Conservation (phyloP, 35 echinoderm and acorn worm species). For the Apostichopus parvimensis region DNA sequence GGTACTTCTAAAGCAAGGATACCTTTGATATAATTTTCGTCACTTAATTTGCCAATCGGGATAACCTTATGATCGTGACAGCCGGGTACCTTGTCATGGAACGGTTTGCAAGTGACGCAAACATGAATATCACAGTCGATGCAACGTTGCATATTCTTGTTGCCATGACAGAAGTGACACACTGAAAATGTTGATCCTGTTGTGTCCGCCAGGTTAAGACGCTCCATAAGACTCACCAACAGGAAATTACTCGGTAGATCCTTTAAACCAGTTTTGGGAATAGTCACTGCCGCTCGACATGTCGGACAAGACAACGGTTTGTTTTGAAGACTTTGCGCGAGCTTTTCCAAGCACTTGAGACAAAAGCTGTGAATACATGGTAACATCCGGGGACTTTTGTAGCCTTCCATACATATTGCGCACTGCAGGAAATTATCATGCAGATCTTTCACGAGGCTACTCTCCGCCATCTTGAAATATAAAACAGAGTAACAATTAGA, state of each 20-base stretch:
- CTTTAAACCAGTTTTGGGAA: too few relatives aligned
- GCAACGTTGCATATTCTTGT: not conserved
- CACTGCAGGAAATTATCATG: not conserved
- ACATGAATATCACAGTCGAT: slow-evolving; percentile 38
- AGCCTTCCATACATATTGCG: not conserved
- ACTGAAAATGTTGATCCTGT: not conserved
- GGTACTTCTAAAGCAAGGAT: not conserved
- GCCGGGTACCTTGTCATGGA: slow-evolving; percentile 16
- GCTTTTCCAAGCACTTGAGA: slow-evolving; percentile 14
- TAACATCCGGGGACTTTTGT: slow-evolving; percentile 25
- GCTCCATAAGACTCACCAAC: too few relatives aligned
- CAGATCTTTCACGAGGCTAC: not conserved
- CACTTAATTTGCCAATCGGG: not conserved
- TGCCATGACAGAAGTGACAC: slow-evolving; percentile 32
- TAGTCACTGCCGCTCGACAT: not conserved
- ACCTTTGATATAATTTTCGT: not conserved
- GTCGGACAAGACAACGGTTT: slow-evolving; percentile 1
- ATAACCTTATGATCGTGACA: not conserved
- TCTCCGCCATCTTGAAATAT: not conserved
- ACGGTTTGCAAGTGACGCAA: not conserved
- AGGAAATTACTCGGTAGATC: too few relatives aligned
- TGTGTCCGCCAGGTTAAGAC: not conserved
- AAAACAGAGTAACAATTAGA: not conserved
- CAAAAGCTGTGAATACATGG: slow-evolving; percentile 55
- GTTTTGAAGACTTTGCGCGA: not conserved